phyloP scores from a whole-genome alignment of 2,888 invertebrate genomes.

The Eupithecia subumbrata region DNA sequence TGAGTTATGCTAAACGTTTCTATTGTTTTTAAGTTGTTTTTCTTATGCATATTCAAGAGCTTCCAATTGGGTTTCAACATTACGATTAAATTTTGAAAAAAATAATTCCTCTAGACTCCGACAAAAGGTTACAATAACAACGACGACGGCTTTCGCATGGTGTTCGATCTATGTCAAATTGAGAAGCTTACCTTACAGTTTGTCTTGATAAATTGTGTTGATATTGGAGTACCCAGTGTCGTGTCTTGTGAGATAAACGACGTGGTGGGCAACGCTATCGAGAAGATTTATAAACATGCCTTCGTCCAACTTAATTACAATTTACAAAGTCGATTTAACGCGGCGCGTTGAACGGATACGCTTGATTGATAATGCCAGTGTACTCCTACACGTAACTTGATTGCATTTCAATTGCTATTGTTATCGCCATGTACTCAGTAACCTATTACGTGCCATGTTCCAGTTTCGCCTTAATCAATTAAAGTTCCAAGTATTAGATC shows the following conservation, averaged over 20 bases:
- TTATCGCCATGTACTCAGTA: conserved; percentile 49
- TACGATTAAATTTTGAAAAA: neutral
- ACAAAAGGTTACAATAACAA: too few relatives aligned
- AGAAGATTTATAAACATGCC: conserved; percentile 57
- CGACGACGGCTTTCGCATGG: neutral
- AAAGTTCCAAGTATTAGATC: conserved; percentile 41
- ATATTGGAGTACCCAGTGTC: conserved; percentile 44
- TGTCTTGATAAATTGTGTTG: conserved; percentile 44
- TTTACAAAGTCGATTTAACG: conserved; percentile 54
- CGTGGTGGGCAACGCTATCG: conserved; percentile 49
- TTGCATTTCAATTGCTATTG: conserved; percentile 58
- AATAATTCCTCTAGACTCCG: too few relatives aligned
- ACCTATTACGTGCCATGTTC: conserved; percentile 29
- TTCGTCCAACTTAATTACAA: conserved; percentile 56
- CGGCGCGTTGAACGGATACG: conserved; percentile 57
- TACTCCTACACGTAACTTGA: conserved; percentile 53
- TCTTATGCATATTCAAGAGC: neutral
- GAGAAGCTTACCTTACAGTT: conserved; percentile 25
- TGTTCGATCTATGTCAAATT: conserved; percentile 12
- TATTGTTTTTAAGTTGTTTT: neutral
- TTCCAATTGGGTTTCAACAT: neutral
- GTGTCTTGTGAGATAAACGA: conserved; percentile 45
- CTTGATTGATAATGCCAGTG: conserved; percentile 56
- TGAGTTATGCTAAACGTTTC: conserved; percentile 5
- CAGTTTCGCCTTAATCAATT: conserved; percentile 38